phyloP scores from a whole-genome alignment of 92 coral and sea anemone genomes.

The Zoanthus sansibaricus region DNA sequence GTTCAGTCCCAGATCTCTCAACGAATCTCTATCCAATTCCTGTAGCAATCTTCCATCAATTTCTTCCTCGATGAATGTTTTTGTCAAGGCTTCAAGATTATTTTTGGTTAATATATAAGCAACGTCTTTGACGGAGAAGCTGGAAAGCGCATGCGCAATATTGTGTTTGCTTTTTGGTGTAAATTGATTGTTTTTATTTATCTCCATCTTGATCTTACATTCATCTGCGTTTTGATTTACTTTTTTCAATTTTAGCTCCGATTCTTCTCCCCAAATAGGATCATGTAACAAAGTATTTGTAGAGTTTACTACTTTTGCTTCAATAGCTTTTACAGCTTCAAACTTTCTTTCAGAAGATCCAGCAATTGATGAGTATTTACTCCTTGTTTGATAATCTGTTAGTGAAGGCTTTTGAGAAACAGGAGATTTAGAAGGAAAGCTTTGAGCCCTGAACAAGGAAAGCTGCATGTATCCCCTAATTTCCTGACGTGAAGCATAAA shows the following conservation, averaged over 20 bases:
- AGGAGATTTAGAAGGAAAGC: neutral
- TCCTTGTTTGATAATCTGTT: neutral
- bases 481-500: constrained; percentile 15
- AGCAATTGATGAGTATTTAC: neutral
- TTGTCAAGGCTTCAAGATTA: neutral
- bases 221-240: neutral
- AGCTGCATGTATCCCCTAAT: constrained; percentile 7
- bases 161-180: neutral
- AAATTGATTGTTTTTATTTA: neutral
- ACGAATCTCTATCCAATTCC: neutral
- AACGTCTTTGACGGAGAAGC: constrained; percentile 14
- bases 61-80: neutral
- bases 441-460: neutral
- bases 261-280: neutral
- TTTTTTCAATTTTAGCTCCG: neutral
- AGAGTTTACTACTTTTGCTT: neutral
- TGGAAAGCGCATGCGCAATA: neutral
- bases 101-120: constrained; percentile 5
- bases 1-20: constrained; percentile 3
- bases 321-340: neutral
- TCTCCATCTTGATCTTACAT: neutral
- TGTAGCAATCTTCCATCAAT: neutral
- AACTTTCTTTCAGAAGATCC: neutral
- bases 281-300: neutral
- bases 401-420: neutral